phyloP scores from a whole-genome alignment of 2,113 vertebrate species.

The Ranitomeya variabilis region DNA sequence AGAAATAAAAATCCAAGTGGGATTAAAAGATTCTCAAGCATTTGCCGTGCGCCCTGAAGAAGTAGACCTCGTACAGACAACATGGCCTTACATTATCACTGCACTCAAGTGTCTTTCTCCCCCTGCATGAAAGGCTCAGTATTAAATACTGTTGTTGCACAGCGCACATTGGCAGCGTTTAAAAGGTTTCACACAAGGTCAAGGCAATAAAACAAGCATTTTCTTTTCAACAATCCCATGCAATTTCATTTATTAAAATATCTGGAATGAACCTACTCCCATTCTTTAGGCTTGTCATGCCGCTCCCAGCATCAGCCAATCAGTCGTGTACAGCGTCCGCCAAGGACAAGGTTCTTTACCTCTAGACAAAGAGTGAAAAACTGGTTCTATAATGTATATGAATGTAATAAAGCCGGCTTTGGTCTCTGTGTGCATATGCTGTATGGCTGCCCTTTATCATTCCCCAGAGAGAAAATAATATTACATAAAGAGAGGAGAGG shows the following conservation, averaged over 20 bases:
- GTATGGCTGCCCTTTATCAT: background rate
- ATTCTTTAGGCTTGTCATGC: constrained; percentile 27
- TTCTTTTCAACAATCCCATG: constrained; percentile 40
- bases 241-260: constrained; percentile 37
- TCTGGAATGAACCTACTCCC: background rate
- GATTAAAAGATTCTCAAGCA: background rate
- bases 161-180: background rate
- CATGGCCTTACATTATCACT: background rate
- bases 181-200: constrained; percentile 31
- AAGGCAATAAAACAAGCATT: constrained; percentile 42
- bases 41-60: background rate
- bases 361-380: background rate
- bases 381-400: constrained; percentile 16
- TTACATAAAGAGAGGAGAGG: background rate
- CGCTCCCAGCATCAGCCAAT: constrained; percentile 2
- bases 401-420: background rate
- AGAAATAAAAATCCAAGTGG: too few species aligned
- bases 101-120: background rate
- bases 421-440: background rate
- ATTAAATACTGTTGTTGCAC: constrained; percentile 5
- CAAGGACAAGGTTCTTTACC: constrained; percentile 30
- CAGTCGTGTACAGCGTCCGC: background rate
- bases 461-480: background rate
- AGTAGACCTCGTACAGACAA: background rate
- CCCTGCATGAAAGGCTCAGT: background rate